phyloP scores from a whole-genome alignment of 2,888 invertebrate genomes.

The Penaeus monodon region DNA sequence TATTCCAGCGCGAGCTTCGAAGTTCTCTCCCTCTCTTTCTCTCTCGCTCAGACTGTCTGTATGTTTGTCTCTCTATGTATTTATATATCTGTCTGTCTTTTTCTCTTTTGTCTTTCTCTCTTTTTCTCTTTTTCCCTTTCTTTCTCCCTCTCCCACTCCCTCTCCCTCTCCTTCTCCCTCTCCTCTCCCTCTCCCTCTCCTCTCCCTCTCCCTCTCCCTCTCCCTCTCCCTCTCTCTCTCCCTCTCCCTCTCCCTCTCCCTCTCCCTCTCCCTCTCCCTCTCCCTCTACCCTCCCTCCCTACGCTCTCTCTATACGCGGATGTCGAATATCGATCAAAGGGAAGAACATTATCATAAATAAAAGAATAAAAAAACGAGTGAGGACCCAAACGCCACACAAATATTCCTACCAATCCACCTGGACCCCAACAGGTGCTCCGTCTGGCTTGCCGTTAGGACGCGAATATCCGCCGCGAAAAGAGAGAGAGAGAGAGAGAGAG shows the following conservation, averaged over 20 bases:
- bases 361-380: too few relatives aligned
- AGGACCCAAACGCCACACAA: too few relatives aligned
- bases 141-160: not conserved
- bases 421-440: too few relatives aligned
- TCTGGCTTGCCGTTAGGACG: not conserved
- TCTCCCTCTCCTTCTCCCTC: too few relatives aligned
- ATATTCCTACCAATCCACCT: too few relatives aligned
- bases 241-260: too few relatives aligned
- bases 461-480: not conserved
- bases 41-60: not conserved
- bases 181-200: not conserved
- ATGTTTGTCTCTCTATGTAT: not conserved
- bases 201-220: not conserved
- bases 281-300: too few relatives aligned
- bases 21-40: not conserved
- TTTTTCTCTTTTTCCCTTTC: not conserved
- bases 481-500: slow-evolving; percentile 6
- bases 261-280: not conserved
- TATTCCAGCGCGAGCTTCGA: too few relatives aligned
- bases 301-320: too few relatives aligned
- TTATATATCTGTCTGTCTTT: not conserved
- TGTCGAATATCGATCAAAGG: too few relatives aligned
- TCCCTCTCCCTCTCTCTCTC: not conserved
- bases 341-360: too few relatives aligned
- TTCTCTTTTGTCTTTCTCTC: not conserved